Evolutionary conservation across 2,797 vertebrate species (phyloP), one percentile per base, ranked within the genome.

Genomic region (Sylvilagus floridanus): DNA sequence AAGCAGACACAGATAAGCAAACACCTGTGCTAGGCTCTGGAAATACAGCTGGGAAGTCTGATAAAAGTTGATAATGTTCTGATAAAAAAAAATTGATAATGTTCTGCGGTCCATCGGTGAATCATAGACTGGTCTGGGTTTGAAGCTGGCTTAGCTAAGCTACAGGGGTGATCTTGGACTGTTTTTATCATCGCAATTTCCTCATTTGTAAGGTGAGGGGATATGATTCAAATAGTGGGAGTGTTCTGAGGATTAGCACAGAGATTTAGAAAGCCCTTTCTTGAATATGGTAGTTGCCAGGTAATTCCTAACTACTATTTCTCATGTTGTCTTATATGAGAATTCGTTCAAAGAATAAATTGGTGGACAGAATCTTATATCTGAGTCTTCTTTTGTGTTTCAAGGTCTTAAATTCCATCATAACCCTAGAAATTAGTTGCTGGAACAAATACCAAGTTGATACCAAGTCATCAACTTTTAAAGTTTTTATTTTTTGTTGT

Each of bases 341-440:
- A 13, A 90, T 57, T n/a, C 26, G 52, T 84, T n/a, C 24, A 71
- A 87, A 81, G 37, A 24, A 0, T 73, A 35, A 79, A 4, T n/a
- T 47, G 50, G 52, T 85, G 26, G 30, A 21, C 60, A 13, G 17
- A 52, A 65, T 72, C 35, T 77, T 69, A 32, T 37, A 90, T 76
- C 79, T 87, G 54, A 95, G 87, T 68, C 26, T 54, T 68, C 26
- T 54, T 94, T 84, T 84, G 37, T 84, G 28, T 26, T 50, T 92
- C 85, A 86, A 63, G 10, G 66, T 92, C 76, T 86, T 96, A 72
- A 95, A 54, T 91, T 82, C 54, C 28, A 24, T 65, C 50, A 54
- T 63, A 71, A 28, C 21, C 42, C 37, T 12, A 65, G 42, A 50
- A 62, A 82, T 60, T 91, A 60, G 52, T 50, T 62, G 32, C 68